phyloP scores from a whole-genome alignment of 2,888 invertebrate species.

The Himalopsyche kuldschensis region DNA sequence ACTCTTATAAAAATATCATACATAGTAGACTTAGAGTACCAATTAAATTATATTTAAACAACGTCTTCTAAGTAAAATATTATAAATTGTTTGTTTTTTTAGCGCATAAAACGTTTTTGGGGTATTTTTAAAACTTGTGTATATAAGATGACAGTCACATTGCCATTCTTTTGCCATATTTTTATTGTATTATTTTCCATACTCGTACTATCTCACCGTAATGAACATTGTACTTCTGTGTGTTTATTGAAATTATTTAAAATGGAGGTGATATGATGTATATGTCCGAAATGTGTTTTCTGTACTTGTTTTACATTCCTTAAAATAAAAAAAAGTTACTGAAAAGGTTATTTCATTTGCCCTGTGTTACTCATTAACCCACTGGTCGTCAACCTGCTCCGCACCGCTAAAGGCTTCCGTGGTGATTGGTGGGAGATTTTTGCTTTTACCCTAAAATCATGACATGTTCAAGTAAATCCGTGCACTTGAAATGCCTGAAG shows the following conservation, averaged over 20 bases:
- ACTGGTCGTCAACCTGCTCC: no score
- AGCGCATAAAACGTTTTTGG: conserved; percentile 18
- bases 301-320: conserved; percentile 39
- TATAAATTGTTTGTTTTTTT: conserved; percentile 30
- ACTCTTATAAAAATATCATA: conserved; percentile 16
- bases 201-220: conserved; percentile 1
- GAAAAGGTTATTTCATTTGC: background rate
- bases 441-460: no score
- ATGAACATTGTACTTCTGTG: conserved; percentile 4
- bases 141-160: conserved; percentile 16
- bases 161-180: conserved; percentile 38
- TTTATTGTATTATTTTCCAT: conserved; percentile 23
- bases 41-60: conserved; percentile 11
- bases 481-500: no score
- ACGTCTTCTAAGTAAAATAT: background rate
- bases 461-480: no score
- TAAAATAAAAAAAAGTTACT: conserved; percentile 32
- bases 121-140: conserved; percentile 27
- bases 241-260: conserved; percentile 10
- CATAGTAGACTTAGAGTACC: conserved; percentile 18
- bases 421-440: no score
- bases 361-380: no score
- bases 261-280: conserved; percentile 13
- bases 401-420: no score
- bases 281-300: conserved; percentile 33